Conservation (phyloP, 2,797 vertebrate species). For the Austrolebias charrua region DNA sequence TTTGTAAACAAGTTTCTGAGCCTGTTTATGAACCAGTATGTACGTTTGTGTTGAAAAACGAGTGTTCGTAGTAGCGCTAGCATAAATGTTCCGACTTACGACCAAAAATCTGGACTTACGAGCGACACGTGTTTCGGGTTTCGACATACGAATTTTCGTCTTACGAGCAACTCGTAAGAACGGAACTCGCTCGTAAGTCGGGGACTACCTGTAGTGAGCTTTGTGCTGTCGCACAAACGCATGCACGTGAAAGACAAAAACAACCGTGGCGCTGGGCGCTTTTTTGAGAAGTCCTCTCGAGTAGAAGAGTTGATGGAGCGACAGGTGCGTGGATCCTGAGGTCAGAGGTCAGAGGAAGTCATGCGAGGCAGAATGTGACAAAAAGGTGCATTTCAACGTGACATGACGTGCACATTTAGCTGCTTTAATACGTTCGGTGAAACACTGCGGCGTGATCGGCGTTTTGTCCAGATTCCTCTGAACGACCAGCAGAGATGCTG, state of each 20-base stretch:
- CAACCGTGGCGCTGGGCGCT: background rate
- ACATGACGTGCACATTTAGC: constrained; percentile 30
- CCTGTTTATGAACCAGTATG: too few relatives aligned
- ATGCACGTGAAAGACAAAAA: background rate
- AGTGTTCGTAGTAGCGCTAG: too few relatives aligned
- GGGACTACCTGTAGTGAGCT: too few relatives aligned
- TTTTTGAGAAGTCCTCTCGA: background rate
- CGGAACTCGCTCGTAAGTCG: too few relatives aligned
- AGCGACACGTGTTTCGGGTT: too few relatives aligned
- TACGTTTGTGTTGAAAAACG: too few relatives aligned
- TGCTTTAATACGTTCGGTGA: constrained; percentile 51
- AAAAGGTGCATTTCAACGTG: constrained; percentile 42
- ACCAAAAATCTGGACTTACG: too few relatives aligned
- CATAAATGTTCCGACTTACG: too few relatives aligned
- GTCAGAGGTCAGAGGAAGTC: background rate
- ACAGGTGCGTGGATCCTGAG: constrained; percentile 46
- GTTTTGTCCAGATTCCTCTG: background rate
- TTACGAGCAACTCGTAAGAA: too few relatives aligned
- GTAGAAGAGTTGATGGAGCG: background rate
- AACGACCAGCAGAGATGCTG: background rate
- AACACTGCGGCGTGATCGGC: constrained; percentile 30
- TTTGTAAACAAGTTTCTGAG: too few relatives aligned
- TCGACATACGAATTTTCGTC: too few relatives aligned
- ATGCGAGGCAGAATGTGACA: constrained; percentile 9
- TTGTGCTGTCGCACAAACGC: background rate